Evolutionary conservation across 2,888 invertebrate species (phyloP).

Genomic region (Eupithecia centaureata): DNA sequence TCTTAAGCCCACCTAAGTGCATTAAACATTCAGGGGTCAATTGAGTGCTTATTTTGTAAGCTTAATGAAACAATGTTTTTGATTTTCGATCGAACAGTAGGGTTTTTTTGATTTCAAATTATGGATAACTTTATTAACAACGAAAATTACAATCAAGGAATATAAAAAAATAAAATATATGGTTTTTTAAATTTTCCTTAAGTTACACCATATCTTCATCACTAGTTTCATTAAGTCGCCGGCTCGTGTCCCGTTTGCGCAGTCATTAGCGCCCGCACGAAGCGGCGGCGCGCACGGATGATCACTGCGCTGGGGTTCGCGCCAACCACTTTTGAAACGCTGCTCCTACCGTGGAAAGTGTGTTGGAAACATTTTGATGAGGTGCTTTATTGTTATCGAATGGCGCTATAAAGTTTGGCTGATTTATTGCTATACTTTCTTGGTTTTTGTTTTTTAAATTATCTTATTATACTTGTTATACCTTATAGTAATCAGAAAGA

Average conservation of each 20-base stretch:
- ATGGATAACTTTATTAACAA: too few relatives aligned
- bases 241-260: constrained; percentile 4
- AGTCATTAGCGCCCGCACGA: constrained; percentile 31
- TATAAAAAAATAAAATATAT: too few relatives aligned
- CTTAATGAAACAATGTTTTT: too few relatives aligned
- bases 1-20: too few relatives aligned
- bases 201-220: not conserved
- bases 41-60: too few relatives aligned
- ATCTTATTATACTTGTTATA: not conserved
- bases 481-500: too few relatives aligned
- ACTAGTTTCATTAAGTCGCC: not conserved
- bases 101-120: too few relatives aligned
- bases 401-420: not conserved
- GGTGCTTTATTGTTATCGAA: constrained; percentile 19
- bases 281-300: constrained; percentile 54
- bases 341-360: constrained; percentile 26
- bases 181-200: too few relatives aligned
- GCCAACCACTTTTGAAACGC: constrained; percentile 35
- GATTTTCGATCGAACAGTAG: too few relatives aligned
- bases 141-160: too few relatives aligned
- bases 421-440: not conserved
- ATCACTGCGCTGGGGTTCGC: constrained; percentile 45
- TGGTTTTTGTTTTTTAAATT: not conserved
- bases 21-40: too few relatives aligned
- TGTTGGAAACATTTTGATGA: constrained; percentile 19